Percentiles rank a stretch among this genome's conserved stretches.
These are phyloP conservation scores for Podarcis cretensis DNA, from an alignment of 2,113 vertebrate genomes.

Conservation along the genomic window DNA sequence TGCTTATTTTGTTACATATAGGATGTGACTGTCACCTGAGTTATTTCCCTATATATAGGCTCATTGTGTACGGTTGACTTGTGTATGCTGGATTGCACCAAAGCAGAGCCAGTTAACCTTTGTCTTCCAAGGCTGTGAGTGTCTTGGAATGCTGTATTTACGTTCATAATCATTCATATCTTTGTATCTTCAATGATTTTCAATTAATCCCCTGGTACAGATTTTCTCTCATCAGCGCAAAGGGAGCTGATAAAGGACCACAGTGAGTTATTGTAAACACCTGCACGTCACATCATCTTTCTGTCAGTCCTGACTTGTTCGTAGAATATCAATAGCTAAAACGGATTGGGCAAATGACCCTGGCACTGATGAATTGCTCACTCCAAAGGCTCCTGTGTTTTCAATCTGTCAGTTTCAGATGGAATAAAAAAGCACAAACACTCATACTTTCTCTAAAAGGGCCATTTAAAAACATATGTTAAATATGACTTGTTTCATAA, in stretches of 20 bases:
- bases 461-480: conserved; percentile 17
- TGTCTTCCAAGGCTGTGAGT: not conserved
- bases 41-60: not conserved
- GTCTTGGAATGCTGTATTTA: conserved; percentile 30
- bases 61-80: not conserved
- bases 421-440: conserved; percentile 26
- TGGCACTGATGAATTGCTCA: conserved; percentile 58
- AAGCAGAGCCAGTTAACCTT: not conserved
- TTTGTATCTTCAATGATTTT: conserved; percentile 47
- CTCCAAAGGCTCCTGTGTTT: conserved; percentile 35
- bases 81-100: not conserved
- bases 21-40: not conserved
- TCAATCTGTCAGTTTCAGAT: conserved; percentile 21
- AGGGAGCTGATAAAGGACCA: not conserved
- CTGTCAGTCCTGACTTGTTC: conserved; percentile 60
- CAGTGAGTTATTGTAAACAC: conserved; percentile 60
- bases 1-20: not conserved
- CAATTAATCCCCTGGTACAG: conserved; percentile 49
- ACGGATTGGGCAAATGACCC: conserved; percentile 54
- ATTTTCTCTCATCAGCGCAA: conserved; percentile 41
- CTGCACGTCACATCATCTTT: conserved; percentile 55
- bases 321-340: conserved; percentile 66
- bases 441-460: not conserved
- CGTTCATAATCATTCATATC: conserved; percentile 49
- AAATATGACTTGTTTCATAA: conserved; percentile 44